These are phyloP conservation scores for Girardia tigrina DNA, from an alignment of 2,888 invertebrate species.

Conservation along the genomic window DNA sequence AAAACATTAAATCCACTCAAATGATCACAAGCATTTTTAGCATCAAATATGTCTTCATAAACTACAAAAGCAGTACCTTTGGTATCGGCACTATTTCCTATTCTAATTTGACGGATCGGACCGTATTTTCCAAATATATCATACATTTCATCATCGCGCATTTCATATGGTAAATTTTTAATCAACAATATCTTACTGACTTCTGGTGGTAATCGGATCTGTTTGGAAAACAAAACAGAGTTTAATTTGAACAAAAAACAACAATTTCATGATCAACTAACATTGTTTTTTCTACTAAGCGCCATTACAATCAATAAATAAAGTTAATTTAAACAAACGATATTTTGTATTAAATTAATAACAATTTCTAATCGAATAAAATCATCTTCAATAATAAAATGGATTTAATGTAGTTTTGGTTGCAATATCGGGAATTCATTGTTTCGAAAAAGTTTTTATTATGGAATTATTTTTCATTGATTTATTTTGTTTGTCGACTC, in stretches of 20 bases:
- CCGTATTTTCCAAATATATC: conserved; percentile 99
- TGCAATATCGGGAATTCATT: too few species aligned
- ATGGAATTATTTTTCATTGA: too few species aligned
- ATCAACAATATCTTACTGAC: conserved; percentile 91
- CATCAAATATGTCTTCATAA: conserved; percentile 98
- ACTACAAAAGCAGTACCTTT: conserved; percentile 97
- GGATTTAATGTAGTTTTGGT: too few species aligned
- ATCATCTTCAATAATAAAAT: too few species aligned
- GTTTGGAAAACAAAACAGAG: background rate
- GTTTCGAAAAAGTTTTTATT: too few species aligned
- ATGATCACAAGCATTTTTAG: conserved; percentile 98
- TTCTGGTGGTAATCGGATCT: conserved; percentile 74
- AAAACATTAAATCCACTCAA: conserved; percentile 96
- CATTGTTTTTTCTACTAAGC: background rate
- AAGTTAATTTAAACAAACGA: too few species aligned
- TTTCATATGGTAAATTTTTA: conserved; percentile 92
- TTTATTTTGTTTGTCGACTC: too few species aligned
- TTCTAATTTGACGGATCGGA: conserved; percentile 89
- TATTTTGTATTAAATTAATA: too few species aligned
- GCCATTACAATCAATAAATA: background rate
- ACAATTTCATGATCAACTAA: too few species aligned
- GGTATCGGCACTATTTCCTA: conserved; percentile 91
- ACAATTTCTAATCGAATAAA: too few species aligned
- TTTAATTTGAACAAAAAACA: background rate
- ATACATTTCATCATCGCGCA: conserved; percentile 99